These are phyloP conservation scores for Percina caprodes DNA, from an alignment of 2,113 vertebrate genomes.

Conservation along the genomic window DNA sequence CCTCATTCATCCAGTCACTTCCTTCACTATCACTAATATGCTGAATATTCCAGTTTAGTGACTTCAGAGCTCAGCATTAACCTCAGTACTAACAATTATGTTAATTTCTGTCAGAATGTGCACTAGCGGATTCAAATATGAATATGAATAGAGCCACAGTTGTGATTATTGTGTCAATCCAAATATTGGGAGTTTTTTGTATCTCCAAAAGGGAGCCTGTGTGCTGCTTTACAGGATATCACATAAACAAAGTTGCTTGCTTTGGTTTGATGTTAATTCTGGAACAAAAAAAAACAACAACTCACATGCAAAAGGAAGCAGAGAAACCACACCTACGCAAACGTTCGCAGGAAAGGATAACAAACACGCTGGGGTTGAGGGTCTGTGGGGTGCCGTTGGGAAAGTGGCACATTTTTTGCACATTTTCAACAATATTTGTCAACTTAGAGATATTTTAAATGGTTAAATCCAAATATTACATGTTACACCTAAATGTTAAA, in stretches of 20 bases:
- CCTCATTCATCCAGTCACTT: neutral
- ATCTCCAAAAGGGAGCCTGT: conserved; percentile 8
- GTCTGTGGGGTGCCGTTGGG: neutral
- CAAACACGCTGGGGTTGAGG: conserved; percentile 33
- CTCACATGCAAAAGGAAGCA: conserved; percentile 15
- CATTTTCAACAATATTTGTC: too few species aligned
- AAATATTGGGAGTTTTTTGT: conserved; percentile 18
- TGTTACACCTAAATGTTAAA: too few species aligned
- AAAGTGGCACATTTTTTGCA: too few species aligned
- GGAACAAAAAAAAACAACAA: neutral
- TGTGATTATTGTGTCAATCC: conserved; percentile 47
- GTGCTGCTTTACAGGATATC: conserved; percentile 16
- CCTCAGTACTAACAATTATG: conserved; percentile 30
- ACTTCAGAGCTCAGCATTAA: conserved; percentile 1
- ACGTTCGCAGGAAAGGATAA: conserved; percentile 47
- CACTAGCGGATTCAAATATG: neutral
- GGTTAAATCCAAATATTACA: too few species aligned
- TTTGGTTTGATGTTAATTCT: too few species aligned
- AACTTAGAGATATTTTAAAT: too few species aligned
- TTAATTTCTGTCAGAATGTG: neutral
- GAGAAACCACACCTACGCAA: conserved; percentile 44
- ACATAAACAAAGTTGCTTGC: conserved; percentile 41
- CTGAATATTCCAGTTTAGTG: neutral
- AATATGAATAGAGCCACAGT: conserved; percentile 5
- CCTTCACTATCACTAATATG: neutral